phyloP scores from a whole-genome alignment of 2,797 vertebrate species.

The Hyperoplus lanceolatus region DNA sequence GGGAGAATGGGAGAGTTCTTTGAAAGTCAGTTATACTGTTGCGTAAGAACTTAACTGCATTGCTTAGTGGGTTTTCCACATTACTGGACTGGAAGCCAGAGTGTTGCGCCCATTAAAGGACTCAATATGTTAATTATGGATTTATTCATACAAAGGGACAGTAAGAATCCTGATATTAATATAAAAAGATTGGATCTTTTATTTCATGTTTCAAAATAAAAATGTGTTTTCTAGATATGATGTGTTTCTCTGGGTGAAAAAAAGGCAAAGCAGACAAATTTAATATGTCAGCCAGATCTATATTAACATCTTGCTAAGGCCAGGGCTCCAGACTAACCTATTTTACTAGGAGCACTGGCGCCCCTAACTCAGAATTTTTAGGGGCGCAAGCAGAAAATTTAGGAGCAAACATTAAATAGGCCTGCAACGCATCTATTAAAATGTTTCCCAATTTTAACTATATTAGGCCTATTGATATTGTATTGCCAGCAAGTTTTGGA shows the following conservation, averaged over 20 bases:
- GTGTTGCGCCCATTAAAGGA: neutral
- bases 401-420: no score
- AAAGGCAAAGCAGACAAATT: neutral
- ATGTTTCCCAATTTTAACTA: no score
- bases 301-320: no score
- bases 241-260: neutral
- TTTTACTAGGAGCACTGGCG: no score
- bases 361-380: no score
- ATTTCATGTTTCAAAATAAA: neutral
- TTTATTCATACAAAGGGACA: neutral
- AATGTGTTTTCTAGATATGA: neutral
- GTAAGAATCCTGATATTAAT: neutral
- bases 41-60: neutral
- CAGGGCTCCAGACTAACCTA: no score
- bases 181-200: neutral
- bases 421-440: no score
- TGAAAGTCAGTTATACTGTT: neutral
- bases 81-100: neutral
- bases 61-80: neutral
- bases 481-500: no score
- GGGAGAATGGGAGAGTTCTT: neutral
- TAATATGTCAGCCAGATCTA: neutral
- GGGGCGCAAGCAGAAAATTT: no score
- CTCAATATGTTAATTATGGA: neutral
- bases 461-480: no score